A percentile compares a stretch with the other conserved stretches of the same genome.
Evolutionary conservation across 30 jellyfish, hydroid and myxozoan genomes (phyloP).

Genomic region (Haliclystus octoradiatus): DNA sequence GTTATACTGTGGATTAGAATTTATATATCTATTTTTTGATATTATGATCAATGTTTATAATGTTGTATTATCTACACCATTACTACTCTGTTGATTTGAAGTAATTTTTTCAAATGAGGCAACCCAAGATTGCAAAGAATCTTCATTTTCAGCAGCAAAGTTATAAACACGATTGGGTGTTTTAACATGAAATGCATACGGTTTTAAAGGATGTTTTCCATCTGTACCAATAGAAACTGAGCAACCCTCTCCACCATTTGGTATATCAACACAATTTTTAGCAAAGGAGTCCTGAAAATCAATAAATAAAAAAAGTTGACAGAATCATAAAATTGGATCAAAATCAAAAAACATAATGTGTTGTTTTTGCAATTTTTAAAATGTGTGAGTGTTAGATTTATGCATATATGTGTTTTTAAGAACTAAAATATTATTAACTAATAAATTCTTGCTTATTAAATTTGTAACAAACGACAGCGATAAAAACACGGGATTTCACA

Average conservation of each 20-base stretch:
- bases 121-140: conserved; percentile 62
- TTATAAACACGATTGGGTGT: conserved; percentile 59
- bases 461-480: too few relatives aligned
- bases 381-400: too few relatives aligned
- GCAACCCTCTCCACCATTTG: neutral
- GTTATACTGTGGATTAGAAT: too few relatives aligned
- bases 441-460: too few relatives aligned
- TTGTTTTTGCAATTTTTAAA: too few relatives aligned
- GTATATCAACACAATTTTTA: conserved; percentile 24
- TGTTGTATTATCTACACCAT: too few relatives aligned
- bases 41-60: too few relatives aligned
- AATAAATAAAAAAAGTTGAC: neutral
- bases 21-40: too few relatives aligned
- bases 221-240: conserved; percentile 61
- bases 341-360: neutral
- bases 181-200: conserved; percentile 57
- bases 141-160: conserved; percentile 46
- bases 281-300: conserved; percentile 19
- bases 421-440: too few relatives aligned
- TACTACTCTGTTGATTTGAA: too few relatives aligned
- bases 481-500: too few relatives aligned
- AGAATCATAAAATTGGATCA: neutral
- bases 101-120: conserved; percentile 56
- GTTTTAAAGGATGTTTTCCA: conserved; percentile 78
- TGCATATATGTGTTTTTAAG: too few relatives aligned